Evolutionary conservation across 2,797 vertebrate genomes (phyloP).

Genomic region (Mormyrus hasselquistii): DNA sequence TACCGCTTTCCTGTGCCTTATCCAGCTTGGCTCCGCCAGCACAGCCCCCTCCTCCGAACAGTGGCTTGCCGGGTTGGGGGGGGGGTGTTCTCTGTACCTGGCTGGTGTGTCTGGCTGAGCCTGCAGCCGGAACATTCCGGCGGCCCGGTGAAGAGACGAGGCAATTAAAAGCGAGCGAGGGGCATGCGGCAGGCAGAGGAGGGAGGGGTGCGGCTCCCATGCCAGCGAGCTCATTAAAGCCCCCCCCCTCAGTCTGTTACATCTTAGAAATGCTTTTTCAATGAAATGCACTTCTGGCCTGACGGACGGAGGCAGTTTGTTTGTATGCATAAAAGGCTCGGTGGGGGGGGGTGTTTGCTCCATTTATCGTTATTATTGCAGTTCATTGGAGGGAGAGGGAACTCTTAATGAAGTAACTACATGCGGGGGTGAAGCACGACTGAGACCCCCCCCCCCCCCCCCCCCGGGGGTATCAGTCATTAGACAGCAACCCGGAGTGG

Average conservation of each 20-base stretch:
- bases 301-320: constrained; percentile 27
- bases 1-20: not conserved
- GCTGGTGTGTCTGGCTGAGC: not conserved
- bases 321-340: constrained; percentile 28
- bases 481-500: not conserved
- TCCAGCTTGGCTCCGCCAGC: not conserved
- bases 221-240: constrained; percentile 41
- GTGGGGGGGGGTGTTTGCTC: not conserved
- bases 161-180: constrained; percentile 36
- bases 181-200: constrained; percentile 25
- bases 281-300: constrained; percentile 34
- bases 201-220: constrained; percentile 31
- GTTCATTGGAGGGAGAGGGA: constrained; percentile 17
- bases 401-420: constrained; percentile 23
- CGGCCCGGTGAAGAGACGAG: constrained; percentile 27
- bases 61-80: not conserved
- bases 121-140: not conserved
- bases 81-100: not conserved
- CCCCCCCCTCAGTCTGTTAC: constrained; percentile 32
- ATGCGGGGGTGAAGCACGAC: not conserved
- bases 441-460: too few species aligned
- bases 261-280: constrained; percentile 31
- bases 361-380: not conserved
- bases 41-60: not conserved
- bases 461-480: not conserved